Percentiles rank a stretch among this genome's conserved stretches.
These are phyloP conservation scores for Hirundichthys speculiger DNA, from an alignment of 2,113 vertebrate genomes.

Conservation along the genomic window DNA sequence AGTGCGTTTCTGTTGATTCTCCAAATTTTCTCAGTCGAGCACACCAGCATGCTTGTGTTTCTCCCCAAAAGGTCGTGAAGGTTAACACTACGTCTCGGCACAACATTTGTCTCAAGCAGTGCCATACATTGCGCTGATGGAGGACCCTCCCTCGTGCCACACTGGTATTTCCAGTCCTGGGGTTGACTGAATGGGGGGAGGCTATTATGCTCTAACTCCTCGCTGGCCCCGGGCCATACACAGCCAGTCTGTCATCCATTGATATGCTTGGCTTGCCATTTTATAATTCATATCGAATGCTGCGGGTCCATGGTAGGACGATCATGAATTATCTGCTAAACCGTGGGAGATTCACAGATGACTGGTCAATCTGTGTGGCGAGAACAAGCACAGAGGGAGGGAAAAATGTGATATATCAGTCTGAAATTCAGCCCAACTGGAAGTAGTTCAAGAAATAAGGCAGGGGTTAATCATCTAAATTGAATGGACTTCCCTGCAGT, in stretches of 20 bases:
- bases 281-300: conserved; percentile 77
- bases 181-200: conserved; percentile 53
- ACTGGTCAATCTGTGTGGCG: conserved; percentile 71
- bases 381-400: conserved; percentile 51
- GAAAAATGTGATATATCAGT: conserved; percentile 55
- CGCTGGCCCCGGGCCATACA: conserved; percentile 72
- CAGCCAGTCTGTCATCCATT: conserved; percentile 76
- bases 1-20: conserved; percentile 30
- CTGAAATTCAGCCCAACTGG: conserved; percentile 52
- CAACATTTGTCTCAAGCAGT: conserved; percentile 64
- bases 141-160: conserved; percentile 67
- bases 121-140: conserved; percentile 67
- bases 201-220: conserved; percentile 70
- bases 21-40: conserved; percentile 45
- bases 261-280: conserved; percentile 76
- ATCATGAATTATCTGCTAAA: conserved; percentile 74
- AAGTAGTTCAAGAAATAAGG: conserved; percentile 58
- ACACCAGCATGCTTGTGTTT: conserved; percentile 48
- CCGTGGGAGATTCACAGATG: conserved; percentile 75
- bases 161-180: conserved; percentile 75
- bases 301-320: conserved; percentile 61
- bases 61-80: conserved; percentile 59
- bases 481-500: conserved; percentile 45
- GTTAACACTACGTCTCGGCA: conserved; percentile 63
- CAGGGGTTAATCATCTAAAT: conserved; percentile 56